Evolutionary conservation across 2,113 vertebrate genomes (phyloP).

Genomic region (Triplophysa siluroides): DNA sequence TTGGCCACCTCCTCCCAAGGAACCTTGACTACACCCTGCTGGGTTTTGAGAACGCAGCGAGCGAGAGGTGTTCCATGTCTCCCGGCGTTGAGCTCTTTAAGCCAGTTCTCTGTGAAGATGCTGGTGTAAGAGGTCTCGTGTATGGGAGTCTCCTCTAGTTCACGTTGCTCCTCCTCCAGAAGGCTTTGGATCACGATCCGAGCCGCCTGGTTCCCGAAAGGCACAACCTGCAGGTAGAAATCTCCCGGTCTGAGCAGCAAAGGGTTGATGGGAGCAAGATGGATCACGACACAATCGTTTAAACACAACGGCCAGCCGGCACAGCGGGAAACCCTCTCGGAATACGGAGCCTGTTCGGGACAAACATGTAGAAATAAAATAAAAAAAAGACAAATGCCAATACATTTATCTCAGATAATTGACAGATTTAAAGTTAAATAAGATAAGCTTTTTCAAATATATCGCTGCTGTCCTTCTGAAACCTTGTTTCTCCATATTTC

Average conservation of each 20-base stretch:
- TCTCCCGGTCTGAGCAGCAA: slow-evolving; percentile 80
- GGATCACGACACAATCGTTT: slow-evolving; percentile 79
- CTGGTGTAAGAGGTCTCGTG: slow-evolving; percentile 71
- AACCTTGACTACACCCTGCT: slow-evolving; percentile 76
- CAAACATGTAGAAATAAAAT: neutral
- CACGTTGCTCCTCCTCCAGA: slow-evolving; percentile 72
- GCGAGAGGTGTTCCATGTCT: slow-evolving; percentile 69
- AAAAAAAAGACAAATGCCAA: too few species aligned
- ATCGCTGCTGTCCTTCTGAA: too few species aligned
- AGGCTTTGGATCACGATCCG: slow-evolving; percentile 82
- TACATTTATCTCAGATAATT: too few species aligned
- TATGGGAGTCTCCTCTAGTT: slow-evolving; percentile 76
- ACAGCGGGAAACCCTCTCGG: slow-evolving; percentile 79
- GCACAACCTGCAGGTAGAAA: slow-evolving; percentile 87
- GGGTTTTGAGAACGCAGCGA: slow-evolving; percentile 80
- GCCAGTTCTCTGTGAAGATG: slow-evolving; percentile 83
- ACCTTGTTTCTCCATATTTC: too few species aligned
- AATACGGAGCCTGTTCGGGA: slow-evolving; percentile 77
- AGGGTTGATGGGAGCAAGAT: slow-evolving; percentile 80
- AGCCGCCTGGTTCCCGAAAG: slow-evolving; percentile 76
- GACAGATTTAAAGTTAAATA: too few species aligned
- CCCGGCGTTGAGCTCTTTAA: slow-evolving; percentile 76
- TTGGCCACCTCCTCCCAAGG: slow-evolving; percentile 81
- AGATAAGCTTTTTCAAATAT: too few species aligned
- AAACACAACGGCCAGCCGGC: slow-evolving; percentile 93